Conservation (phyloP, 2,113 vertebrate genomes). For the Cichladusa arquata region DNA sequence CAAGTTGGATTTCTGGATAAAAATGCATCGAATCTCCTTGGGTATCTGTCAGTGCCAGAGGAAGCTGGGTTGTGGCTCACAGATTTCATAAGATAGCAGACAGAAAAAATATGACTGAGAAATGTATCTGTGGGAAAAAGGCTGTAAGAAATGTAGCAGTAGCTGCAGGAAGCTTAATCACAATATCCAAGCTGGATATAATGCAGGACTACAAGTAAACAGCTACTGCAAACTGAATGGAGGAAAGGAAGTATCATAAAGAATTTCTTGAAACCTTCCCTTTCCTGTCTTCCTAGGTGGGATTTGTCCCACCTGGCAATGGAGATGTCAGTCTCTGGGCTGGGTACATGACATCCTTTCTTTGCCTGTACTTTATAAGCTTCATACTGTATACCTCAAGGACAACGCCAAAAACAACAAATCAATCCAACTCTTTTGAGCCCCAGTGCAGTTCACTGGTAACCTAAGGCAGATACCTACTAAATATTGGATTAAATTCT, state of each 20-base stretch:
- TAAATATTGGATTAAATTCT: neutral
- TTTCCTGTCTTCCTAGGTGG: neutral
- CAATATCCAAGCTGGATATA: neutral
- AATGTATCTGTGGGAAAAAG: neutral
- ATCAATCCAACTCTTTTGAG: neutral
- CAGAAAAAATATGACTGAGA: neutral
- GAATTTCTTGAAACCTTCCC: neutral
- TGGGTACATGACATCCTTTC: neutral
- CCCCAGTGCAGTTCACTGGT: neutral
- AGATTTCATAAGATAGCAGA: neutral
- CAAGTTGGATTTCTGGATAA: neutral
- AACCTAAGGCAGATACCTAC: neutral
- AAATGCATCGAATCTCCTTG: neutral
- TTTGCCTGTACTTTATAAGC: neutral
- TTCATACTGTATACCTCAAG: neutral
- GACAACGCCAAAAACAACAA: neutral
- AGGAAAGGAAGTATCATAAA: neutral
- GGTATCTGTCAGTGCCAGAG: neutral
- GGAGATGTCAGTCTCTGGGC: neutral
- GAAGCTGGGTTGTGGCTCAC: neutral
- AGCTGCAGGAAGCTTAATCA: neutral
- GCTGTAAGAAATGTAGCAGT: neutral
- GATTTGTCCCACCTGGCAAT: neutral
- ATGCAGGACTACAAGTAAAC: neutral
- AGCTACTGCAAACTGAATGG: neutral